Evolutionary conservation across 2,113 vertebrate genomes (phyloP), one percentile per base, ranked within the genome.

Genomic region (Pardalotus punctatus): DNA sequence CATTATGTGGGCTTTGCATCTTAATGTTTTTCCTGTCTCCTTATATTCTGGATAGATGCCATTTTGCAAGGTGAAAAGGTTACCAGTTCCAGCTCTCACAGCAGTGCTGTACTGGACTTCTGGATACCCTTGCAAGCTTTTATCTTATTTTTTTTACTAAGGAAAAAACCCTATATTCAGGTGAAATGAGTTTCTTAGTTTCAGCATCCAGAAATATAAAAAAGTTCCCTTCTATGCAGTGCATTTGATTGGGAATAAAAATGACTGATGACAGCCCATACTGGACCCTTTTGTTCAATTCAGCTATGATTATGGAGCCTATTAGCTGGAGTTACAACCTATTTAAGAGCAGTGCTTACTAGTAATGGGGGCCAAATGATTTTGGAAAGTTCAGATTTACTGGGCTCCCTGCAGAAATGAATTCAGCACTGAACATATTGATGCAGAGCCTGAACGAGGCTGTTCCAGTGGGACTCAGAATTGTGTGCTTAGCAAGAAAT

Each of bases 301-400:
- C 97, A 80, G 10, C 97, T 97, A 93, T 97, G 98, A 98, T 98
- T 98, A 98, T 98, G 96, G 97, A 97, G 96, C 97, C 97, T 98
- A 97, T 98, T 98, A 98, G 97, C 95, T 96, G 96, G 97, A 98
- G 98, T 98, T 98, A 98, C 98, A 98, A 95, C 98, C 97, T 98
- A 88, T 98, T 98, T 98, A 98, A 98, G 97, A 98, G 97, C 96
- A 93, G 96, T 98, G 98, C 98, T 98, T 98, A 97, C 98, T 95
- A 95, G 97, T 98, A 98, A 98, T 98, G 97, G 97, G 97, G 98
- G 97, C 98, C 98, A 98, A 98, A 98, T 98, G 98, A 98, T 98
- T 98, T 98, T 98, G 97, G 98, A 98, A 98, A 98, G 97, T 98
- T 98, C 98, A 98, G 96, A 97, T 97, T 96, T 98, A 96, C 97